Base-by-base conservation (phyloP, 2,888 invertebrate genomes). In the Platycheirus albimanus region DNA sequence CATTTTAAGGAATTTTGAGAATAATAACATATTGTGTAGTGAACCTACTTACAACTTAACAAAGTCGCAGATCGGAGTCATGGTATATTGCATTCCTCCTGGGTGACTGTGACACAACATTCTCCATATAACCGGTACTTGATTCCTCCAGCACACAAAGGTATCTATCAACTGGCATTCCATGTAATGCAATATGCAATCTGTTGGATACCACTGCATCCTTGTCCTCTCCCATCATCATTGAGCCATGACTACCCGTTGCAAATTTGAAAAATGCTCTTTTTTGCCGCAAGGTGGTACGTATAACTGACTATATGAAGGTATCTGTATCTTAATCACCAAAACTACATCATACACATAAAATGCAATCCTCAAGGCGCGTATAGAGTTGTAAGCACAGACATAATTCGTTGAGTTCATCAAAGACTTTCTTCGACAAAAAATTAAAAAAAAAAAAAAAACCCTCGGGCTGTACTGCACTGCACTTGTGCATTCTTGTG, bases 401-500 rank as follows among this genome's bases (percentile, higher is more conserved):
- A 36, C 64, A 72, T 67, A 66, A 72, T 64, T 64, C 51, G 43
- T 49, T 30, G 70, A 47, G n/a, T 38, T 64, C 30, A 54, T 67
- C 61, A 45, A 56, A 58, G 76, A 70, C 80, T 81, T 81, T 76
- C 76, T 76, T 80, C 30, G n/a, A 51, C 6, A 20, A 28, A 28
- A n/a, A n/a, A n/a, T n/a, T n/a, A n/a, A n/a, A n/a, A n/a, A n/a
- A n/a, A n/a, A n/a, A n/a, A n/a, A n/a, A n/a, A 13, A 38, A 56
- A 24, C 61, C 76, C 80, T 30, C 20, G 2, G 66, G 75, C 64
- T 20, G 17, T 64, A 33, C 47, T 51, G 58, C 33, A 5, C 3
- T 36, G 67, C 63, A 58, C 64, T 61, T 41, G 28, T 45, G 70
- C 76, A 81, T 81, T 81, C 70, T 66, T 76, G 76, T 66, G 80